Evolutionary conservation across 2,888 invertebrate genomes (phyloP), one percentile per base, ranked within the genome.

Genomic region (Drepanosiphum platanoidis): DNA sequence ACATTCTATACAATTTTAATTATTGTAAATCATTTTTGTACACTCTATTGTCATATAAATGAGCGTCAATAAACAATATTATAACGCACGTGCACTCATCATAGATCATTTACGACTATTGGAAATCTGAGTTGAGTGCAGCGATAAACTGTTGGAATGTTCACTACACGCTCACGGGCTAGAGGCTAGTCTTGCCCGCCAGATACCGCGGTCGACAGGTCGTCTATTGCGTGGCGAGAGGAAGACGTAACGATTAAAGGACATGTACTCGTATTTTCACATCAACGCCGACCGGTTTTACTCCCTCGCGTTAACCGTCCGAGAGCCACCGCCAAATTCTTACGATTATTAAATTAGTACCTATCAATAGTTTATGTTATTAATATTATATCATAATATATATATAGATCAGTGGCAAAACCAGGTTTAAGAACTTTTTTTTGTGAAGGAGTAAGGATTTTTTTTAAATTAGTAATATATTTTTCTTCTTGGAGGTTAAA

Each of bases 181-280:
- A 1, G 15, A 2, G 46, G 42, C 15, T 42, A 42, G 11, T 42
- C 18, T 0, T 52, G 22, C 52, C 18, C 22, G 42, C 52, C 52
- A 22, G 22, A 18, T 52, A 52, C 52, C 52, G 52, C 52, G 18
- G 52, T 7, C 22, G 52, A 22, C 18, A 4, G 52, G 52, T 22
- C 22, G 52, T 15, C 1, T 15, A 52, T 52, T 22, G 52, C 52
- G 52, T 22, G 52, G 52, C 52, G 52, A 52, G 52, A 52, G 52
- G 52, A 52, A 52, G 52, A 52, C 52, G 52, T 70, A 70, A 70
- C 70, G 70, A 70, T 70, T 70, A 18, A 70, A 13, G 34, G 22
- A 34, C 70, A 70, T 34, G 34, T 64, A n/a, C n/a, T n/a, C n/a
- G n/a, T 13, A 52, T 70, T 70, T 70, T 34, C 70, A 70, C 70